Base-by-base conservation (phyloP, 2,888 invertebrate genomes). In the Acheta domesticus region DNA sequence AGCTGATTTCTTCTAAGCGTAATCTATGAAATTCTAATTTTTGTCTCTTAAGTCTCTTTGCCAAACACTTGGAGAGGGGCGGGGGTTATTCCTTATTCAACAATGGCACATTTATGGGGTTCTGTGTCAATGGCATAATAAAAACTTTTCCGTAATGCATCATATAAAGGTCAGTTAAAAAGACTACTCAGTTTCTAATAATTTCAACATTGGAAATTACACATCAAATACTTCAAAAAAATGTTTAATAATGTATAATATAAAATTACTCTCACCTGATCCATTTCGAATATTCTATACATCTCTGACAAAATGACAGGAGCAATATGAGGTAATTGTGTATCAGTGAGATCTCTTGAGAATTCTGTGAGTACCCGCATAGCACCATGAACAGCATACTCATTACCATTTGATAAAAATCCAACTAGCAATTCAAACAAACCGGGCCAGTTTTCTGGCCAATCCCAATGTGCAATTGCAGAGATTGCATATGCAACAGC, bases 361-460 rank as follows among this genome's bases (percentile, higher is more conserved):
- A 93, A 91, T 84, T 93, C 93, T 83, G 91, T 89, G 73, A 93
- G 86, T 5, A 93, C 92, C 84, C 92, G 88, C 91, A 93, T 92
- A 12, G 92, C 91, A 14, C 93, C 93, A 85, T 93, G 91, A 36
- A 93, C 92, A 1, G 92, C 88, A 80, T 82, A 84, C 82, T 90
- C 88, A 82, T 88, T 89, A 82, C 89, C 89, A 79, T 91, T 90
- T 48, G 90, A 90, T 77, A 93, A 86, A 82, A 91, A 91, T 79
- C 88, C 89, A 82, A 93, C 90, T 74, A 93, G 88, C 36, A 92
- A 89, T 80, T 91, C 90, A 84, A 93, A 93, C 2, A 93, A 86
- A 79, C 91, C 90, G 0, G 92, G 90, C 93, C 93, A 93, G 78
- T 90, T 88, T 81, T 91, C 90, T 0, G 93, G 93, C 92, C 93